Evolutionary conservation across 1,140 invertebrate species (phyloP), one percentile per base, ranked within the genome.

Genomic region (Spodoptera frugiperda): DNA sequence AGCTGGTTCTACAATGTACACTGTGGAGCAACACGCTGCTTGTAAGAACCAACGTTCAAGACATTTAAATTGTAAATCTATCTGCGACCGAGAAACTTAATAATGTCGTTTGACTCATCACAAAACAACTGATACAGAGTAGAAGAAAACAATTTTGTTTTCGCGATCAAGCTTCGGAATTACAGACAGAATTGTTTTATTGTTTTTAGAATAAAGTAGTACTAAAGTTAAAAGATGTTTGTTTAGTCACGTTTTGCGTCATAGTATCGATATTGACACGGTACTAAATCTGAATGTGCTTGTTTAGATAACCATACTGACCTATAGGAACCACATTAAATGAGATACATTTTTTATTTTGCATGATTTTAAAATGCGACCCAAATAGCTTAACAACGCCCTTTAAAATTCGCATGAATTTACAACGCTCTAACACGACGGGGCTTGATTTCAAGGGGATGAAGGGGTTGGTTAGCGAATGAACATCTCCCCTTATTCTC

Each of bases 61-160:
- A 17, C 57, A 44, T 61, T 44, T 61, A 61, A 61, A 44, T 61
- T 61, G 33, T 61, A 61, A 61, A 61, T 61, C 33, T 61, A 61
- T 61, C 33, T 44, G 33, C 57, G 33, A 44, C 57, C n/a, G 11
- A 61, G 57, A 44, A 61, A 44, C 57, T 61, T 44, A 61, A 61
- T 61, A 61, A 39, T 61, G 57, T 44, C n/a, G 30, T 44, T 61
- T 61, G 57, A 44, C 57, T 61, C 33, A 61, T 39, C 57, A 61
- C 10, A 39, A 61, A 61, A 61, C 57, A 61, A 61, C 54, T 61
- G 33, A 61, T 61, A 33, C 57, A 12, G 57, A 61, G 57, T 61
- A 61, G 57, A 61, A 61, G 57, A 61, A 61, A 61, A 61, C 57
- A 61, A 61, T 61, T 39, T 61, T 44, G 57, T 61, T 61, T 61